Percentiles rank a stretch among this genome's conserved stretches.
Evolutionary conservation across 2,888 invertebrate genomes (phyloP).

Genomic region (Drosophila barbarae): DNA sequence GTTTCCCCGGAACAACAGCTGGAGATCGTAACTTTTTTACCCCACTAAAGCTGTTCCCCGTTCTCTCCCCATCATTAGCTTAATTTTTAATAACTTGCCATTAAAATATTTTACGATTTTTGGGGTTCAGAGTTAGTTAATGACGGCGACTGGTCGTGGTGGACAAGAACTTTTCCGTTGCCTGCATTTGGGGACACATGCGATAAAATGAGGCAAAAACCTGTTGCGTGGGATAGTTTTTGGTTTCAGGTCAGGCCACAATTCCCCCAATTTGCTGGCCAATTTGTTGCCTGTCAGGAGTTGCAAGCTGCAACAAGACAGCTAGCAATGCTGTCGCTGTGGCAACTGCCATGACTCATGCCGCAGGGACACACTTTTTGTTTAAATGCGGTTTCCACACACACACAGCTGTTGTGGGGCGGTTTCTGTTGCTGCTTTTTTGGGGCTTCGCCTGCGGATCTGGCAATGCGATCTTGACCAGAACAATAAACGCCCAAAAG

Average conservation of each 20-base stretch:
- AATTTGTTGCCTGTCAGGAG: conserved; percentile 36
- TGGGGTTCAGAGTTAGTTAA: conserved; percentile 21
- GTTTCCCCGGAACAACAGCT: conserved; percentile 16
- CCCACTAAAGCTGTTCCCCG: conserved; percentile 28
- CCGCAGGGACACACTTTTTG: conserved; percentile 23
- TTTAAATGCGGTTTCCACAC: conserved; percentile 7
- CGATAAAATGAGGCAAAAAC: conserved; percentile 37
- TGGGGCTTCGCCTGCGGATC: conserved; percentile 18
- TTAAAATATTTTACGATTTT: conserved; percentile 59
- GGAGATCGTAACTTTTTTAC: conserved; percentile 51
- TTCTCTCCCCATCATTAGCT: neutral
- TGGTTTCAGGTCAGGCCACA: conserved; percentile 14
- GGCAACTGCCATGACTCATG: conserved; percentile 28
- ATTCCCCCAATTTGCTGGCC: conserved; percentile 39
- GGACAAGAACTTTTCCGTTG: conserved; percentile 38
- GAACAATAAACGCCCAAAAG: conserved; percentile 28
- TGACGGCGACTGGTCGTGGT: conserved; percentile 10
- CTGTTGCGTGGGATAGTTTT: conserved; percentile 69
- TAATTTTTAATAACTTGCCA: conserved; percentile 55
- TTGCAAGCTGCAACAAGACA: conserved; percentile 23
- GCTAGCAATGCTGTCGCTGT: conserved; percentile 5
- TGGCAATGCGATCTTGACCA: conserved; percentile 33
- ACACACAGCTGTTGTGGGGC: conserved; percentile 6
- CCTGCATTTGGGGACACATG: conserved; percentile 30
- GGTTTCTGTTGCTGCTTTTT: conserved; percentile 4